Conservation (phyloP, 2,888 invertebrate genomes). For the Spicauda simplicius region DNA sequence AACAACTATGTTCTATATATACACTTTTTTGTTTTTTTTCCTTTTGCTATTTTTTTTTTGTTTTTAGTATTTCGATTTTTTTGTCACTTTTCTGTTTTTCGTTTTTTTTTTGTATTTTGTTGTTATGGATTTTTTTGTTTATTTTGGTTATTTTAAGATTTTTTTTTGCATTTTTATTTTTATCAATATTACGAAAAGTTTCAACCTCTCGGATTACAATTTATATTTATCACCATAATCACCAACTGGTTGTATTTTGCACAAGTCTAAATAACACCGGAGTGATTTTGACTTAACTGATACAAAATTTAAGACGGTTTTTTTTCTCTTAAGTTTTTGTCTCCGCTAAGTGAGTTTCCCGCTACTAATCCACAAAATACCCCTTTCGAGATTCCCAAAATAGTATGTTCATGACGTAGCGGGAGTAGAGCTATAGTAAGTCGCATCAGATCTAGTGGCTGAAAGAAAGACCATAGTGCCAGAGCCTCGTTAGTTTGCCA, state of each 20-base stretch:
- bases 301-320: not conserved
- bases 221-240: too few relatives aligned
- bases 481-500: not conserved
- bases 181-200: not conserved
- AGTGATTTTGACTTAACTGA: not conserved
- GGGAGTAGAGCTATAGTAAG: not conserved
- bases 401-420: not conserved
- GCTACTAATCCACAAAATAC: not conserved
- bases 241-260: too few relatives aligned
- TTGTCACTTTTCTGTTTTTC: not conserved
- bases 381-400: not conserved
- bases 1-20: not conserved
- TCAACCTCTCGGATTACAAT: not conserved
- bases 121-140: not conserved
- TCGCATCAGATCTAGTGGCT: not conserved
- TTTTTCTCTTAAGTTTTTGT: not conserved
- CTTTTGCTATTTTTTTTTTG: not conserved
- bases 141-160: not conserved
- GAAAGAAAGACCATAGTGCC: not conserved
- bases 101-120: not conserved
- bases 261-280: too few relatives aligned
- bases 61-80: not conserved
- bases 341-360: not conserved
- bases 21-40: not conserved
- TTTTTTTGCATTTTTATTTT: not conserved